These are phyloP conservation scores for Gymnarchus niloticus DNA, from an alignment of 2,113 vertebrate species.

Conservation along the genomic window DNA sequence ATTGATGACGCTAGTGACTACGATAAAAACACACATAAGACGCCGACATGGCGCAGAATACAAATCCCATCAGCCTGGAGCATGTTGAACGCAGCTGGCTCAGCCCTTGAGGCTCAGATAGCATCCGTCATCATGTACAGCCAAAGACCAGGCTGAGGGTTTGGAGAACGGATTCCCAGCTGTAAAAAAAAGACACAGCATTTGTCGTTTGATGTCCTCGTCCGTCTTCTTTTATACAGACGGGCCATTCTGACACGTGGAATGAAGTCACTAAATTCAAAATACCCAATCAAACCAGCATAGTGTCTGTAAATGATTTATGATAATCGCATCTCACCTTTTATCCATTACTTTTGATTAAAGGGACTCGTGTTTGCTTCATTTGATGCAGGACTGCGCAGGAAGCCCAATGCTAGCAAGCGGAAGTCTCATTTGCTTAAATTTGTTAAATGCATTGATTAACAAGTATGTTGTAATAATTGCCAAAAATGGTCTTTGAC, in stretches of 20 bases:
- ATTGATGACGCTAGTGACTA: constrained; percentile 22
- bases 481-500: not conserved
- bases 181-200: not conserved
- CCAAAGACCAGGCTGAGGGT: not conserved
- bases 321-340: not conserved
- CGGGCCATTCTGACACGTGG: not conserved
- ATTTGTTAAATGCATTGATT: too few species aligned
- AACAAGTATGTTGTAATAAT: not conserved
- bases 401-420: not conserved
- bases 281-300: not conserved
- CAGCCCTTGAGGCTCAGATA: not conserved
- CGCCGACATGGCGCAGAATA: not conserved
- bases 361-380: not conserved
- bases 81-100: not conserved
- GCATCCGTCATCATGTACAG: not conserved
- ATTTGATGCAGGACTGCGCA: not conserved
- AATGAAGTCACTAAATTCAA: not conserved
- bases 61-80: not conserved
- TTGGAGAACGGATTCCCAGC: not conserved
- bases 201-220: not conserved
- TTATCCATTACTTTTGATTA: not conserved
- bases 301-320: not conserved
- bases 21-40: constrained; percentile 7
- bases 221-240: not conserved
- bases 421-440: too few species aligned